Conservation (phyloP, 2,888 invertebrate genomes). For the Megamerina dolium region DNA sequence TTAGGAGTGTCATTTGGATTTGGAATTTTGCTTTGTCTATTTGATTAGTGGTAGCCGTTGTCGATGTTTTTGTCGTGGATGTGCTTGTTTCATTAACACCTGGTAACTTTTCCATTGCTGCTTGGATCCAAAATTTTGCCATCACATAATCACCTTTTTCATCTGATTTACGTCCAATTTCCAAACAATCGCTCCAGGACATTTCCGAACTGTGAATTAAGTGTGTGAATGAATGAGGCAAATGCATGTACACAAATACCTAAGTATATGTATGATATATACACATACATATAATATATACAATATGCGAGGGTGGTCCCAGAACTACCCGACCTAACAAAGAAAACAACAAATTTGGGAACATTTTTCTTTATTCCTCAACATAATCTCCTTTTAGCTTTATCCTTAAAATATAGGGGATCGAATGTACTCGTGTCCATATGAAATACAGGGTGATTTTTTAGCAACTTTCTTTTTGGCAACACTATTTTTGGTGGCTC, state of each 20-base stretch:
- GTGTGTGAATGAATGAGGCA: background rate
- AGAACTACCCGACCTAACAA: too few relatives aligned
- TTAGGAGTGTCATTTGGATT: slow-evolving; percentile 29
- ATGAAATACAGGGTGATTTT: too few relatives aligned
- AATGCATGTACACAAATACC: background rate
- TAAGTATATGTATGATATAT: background rate
- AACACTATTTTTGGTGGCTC: too few relatives aligned
- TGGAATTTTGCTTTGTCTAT: slow-evolving; percentile 23
- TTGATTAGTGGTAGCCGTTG: slow-evolving; percentile 6
- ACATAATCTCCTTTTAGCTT: background rate
- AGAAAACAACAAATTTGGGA: too few relatives aligned
- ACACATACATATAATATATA: too few relatives aligned
- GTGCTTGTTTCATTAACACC: background rate
- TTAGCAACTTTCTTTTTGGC: too few relatives aligned
- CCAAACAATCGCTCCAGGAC: slow-evolving; percentile 42
- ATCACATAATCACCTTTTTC: slow-evolving; percentile 29
- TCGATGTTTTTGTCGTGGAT: background rate
- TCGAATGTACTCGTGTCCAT: background rate
- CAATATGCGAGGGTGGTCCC: too few relatives aligned
- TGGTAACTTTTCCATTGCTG: slow-evolving; percentile 33
- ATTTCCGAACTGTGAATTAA: slow-evolving; percentile 32
- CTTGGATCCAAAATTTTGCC: slow-evolving; percentile 40
- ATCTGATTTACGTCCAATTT: slow-evolving; percentile 35
- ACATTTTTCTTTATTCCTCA: too few relatives aligned
- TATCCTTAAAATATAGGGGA: background rate